phyloP scores from a whole-genome alignment of 2,888 invertebrate species.

The Ophion obscuratus region DNA sequence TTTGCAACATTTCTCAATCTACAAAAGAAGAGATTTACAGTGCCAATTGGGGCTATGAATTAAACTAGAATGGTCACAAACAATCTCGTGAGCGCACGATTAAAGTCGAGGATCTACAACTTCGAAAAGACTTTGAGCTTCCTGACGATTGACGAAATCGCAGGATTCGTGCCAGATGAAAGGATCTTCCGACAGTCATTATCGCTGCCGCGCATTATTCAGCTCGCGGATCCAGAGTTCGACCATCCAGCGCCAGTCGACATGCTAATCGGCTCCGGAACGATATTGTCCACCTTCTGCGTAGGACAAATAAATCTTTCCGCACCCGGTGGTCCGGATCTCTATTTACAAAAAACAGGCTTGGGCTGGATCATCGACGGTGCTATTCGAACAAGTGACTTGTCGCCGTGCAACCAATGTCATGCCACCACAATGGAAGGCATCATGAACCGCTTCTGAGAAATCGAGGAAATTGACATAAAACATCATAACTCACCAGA shows the following conservation, averaged over 20 bases:
- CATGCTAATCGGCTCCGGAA: slow-evolving; percentile 58
- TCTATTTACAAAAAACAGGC: slow-evolving; percentile 61
- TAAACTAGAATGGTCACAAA: neutral
- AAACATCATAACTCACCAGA: neutral
- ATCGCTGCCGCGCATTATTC: slow-evolving; percentile 51
- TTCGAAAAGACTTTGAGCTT: slow-evolving; percentile 47
- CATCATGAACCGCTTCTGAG: slow-evolving; percentile 31
- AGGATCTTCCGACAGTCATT: slow-evolving; percentile 43
- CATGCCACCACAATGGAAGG: slow-evolving; percentile 21
- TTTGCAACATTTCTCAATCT: neutral
- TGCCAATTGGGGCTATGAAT: slow-evolving; percentile 23
- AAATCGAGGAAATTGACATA: slow-evolving; percentile 9
- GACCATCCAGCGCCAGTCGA: slow-evolving; percentile 55
- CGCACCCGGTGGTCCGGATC: slow-evolving; percentile 2
- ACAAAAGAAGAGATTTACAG: neutral
- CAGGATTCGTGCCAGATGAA: slow-evolving; percentile 45
- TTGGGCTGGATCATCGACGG: slow-evolving; percentile 65
- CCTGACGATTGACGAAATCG: slow-evolving; percentile 46
- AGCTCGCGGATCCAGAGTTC: slow-evolving; percentile 67
- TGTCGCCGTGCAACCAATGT: slow-evolving; percentile 15
- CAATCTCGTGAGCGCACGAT: neutral
- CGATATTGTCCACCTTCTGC: slow-evolving; percentile 39
- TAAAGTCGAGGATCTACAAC: slow-evolving; percentile 10
- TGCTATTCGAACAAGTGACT: neutral
- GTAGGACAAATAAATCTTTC: slow-evolving; percentile 58